These are phyloP conservation scores for Ictalurus furcatus DNA, from an alignment of 2,113 vertebrate genomes.

Conservation along the genomic window DNA sequence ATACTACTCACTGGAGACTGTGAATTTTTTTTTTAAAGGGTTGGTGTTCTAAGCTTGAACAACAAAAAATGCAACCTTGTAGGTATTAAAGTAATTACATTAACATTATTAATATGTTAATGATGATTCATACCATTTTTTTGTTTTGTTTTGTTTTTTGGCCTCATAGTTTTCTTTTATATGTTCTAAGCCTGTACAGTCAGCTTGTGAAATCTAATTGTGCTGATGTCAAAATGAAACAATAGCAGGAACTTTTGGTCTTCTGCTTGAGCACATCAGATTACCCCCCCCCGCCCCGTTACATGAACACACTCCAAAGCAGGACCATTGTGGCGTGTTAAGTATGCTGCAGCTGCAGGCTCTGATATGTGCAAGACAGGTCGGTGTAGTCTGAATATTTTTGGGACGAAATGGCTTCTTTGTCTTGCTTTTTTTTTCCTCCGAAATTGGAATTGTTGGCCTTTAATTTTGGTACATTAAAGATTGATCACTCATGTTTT, in stretches of 20 bases:
- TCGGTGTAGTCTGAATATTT: conserved; percentile 33
- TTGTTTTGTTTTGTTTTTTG: conserved; percentile 51
- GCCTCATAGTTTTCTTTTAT: conserved; percentile 62
- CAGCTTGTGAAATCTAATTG: conserved; percentile 66
- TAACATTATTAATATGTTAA: conserved; percentile 74
- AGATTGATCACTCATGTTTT: conserved; percentile 74
- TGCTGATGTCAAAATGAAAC: conserved; percentile 64
- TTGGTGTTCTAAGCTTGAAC: conserved; percentile 74
- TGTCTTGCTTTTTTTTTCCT: conserved; percentile 41
- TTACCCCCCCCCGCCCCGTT: neutral
- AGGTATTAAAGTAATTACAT: conserved; percentile 78
- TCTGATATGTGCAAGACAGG: neutral
- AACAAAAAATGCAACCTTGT: conserved; percentile 73
- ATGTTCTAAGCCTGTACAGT: conserved; percentile 72
- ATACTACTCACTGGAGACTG: conserved; percentile 57
- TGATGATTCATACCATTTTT: conserved; percentile 58
- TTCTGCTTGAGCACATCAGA: conserved; percentile 46
- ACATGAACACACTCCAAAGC: conserved; percentile 53
- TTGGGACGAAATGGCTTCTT: conserved; percentile 46
- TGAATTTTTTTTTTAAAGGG: conserved; percentile 68
- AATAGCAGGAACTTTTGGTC: conserved; percentile 60
- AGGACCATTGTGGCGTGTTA: conserved; percentile 40
- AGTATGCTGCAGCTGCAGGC: conserved; percentile 23
- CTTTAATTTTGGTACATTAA: conserved; percentile 68
- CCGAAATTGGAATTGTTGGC: conserved; percentile 57